These are phyloP conservation scores for Pelmatolapia mariae DNA, from an alignment of 2,113 vertebrate species.

Conservation along the genomic window DNA sequence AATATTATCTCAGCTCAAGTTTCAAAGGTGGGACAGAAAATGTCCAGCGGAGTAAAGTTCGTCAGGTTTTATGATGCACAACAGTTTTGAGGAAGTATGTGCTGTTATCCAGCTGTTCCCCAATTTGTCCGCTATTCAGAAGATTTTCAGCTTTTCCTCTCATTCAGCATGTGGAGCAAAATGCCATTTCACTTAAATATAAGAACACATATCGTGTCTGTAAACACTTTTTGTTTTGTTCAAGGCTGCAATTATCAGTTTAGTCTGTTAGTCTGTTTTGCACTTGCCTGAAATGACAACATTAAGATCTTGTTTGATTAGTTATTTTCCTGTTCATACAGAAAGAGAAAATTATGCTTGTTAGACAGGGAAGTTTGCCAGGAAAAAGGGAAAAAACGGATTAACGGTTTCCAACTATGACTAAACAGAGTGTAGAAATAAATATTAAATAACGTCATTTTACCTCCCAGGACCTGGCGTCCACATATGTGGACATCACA, in stretches of 20 bases:
- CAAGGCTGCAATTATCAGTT: background rate
- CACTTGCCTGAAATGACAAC: background rate
- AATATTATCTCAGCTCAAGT: slow-evolving; percentile 60
- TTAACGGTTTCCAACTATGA: background rate
- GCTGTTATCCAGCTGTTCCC: background rate
- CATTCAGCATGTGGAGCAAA: background rate
- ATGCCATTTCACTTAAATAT: background rate
- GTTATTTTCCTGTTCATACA: background rate
- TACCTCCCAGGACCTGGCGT: background rate
- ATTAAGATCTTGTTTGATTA: background rate
- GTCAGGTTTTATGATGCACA: background rate
- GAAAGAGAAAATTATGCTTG: background rate
- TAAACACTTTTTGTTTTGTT: background rate
- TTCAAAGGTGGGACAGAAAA: slow-evolving; percentile 65
- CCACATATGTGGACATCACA: background rate
- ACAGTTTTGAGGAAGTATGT: slow-evolving; percentile 13
- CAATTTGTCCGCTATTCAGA: background rate
- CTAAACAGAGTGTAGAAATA: background rate
- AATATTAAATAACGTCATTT: background rate
- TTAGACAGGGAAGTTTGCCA: background rate
- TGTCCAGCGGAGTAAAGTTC: slow-evolving; percentile 59
- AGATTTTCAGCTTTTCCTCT: background rate
- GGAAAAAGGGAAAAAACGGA: background rate
- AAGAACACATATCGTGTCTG: background rate
- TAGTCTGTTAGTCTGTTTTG: background rate